Conservation (phyloP, 2,113 vertebrate species). For the Petrocephalus zakoni region DNA sequence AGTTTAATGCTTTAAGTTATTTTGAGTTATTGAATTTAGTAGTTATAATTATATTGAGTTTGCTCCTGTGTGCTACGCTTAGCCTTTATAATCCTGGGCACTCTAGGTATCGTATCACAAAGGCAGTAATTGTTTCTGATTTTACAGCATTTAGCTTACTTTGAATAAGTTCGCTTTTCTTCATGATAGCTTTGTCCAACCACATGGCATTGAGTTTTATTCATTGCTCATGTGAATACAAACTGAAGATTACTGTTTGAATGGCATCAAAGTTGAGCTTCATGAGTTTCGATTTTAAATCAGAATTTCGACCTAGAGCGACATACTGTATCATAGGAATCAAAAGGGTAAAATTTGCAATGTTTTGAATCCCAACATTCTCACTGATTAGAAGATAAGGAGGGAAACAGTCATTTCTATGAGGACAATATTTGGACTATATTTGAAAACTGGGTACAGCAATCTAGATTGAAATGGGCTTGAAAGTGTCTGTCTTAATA, state of each 20-base stretch:
- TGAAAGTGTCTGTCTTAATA: background rate
- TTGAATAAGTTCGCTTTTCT: background rate
- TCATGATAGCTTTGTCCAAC: background rate
- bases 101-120: background rate
- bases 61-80: background rate
- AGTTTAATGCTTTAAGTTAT: background rate
- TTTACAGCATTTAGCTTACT: background rate
- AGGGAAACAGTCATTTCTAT: background rate
- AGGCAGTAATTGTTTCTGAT: background rate
- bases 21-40: background rate
- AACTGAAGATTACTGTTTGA: background rate
- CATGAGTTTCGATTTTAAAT: background rate
- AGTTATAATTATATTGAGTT: background rate
- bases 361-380: background rate
- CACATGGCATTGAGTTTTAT: background rate
- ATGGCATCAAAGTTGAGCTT: background rate
- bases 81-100: background rate
- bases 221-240: background rate
- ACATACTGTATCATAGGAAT: background rate
- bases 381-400: background rate
- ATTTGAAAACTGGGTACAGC: background rate
- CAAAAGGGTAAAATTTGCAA: background rate
- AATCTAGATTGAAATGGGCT: background rate
- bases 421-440: fast-evolving
- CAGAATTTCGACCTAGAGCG: background rate